phyloP scores from a whole-genome alignment of 2,888 invertebrate genomes.

The Thereva nobilitata region DNA sequence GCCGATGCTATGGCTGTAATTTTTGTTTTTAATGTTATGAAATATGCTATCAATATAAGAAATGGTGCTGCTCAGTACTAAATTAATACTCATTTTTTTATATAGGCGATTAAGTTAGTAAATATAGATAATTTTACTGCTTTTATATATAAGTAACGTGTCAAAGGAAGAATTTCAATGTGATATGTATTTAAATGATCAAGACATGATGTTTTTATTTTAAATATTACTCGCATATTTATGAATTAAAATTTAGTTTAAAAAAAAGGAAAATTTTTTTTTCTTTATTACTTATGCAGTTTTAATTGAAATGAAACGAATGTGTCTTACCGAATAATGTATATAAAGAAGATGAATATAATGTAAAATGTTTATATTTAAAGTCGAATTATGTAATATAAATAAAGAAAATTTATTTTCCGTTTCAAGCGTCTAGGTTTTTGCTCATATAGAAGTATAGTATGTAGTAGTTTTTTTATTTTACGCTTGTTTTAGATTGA shows the following conservation, averaged over 20 bases:
- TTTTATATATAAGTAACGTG: no score
- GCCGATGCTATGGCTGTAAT: conserved; percentile 67
- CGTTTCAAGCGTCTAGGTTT: neutral
- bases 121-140: no score
- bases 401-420: conserved; percentile 1
- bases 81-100: neutral
- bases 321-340: neutral
- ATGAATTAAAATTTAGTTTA: no score
- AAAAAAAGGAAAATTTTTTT: no score
- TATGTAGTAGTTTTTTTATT: no score
- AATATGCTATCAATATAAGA: conserved; percentile 59
- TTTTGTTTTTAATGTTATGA: conserved; percentile 66
- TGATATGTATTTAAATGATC: conserved; percentile 7
- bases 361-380: neutral
- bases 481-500: no score
- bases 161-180: neutral
- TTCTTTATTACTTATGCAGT: neutral
- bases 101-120: neutral
- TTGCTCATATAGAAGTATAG: no score
- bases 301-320: conserved; percentile 8
- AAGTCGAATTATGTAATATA: conserved; percentile 1
- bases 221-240: no score
- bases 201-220: no score
- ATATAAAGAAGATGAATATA: conserved; percentile 2
- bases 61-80: conserved; percentile 52